A percentile compares a stretch with the other conserved stretches of the same genome.
Evolutionary conservation across 2,888 invertebrate species (phyloP).

Genomic region (Idaea straminata): DNA sequence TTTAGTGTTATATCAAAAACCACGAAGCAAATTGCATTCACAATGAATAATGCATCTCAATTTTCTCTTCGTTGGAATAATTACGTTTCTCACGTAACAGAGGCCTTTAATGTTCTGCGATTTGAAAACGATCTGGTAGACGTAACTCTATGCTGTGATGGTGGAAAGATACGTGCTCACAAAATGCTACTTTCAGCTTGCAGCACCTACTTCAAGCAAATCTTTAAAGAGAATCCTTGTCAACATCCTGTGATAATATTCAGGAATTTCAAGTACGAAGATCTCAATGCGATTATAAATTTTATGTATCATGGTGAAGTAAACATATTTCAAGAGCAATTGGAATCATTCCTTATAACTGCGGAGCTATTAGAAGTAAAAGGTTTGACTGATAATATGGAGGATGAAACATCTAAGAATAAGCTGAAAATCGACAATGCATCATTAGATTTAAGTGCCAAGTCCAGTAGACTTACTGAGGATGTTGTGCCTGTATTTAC

Average conservation of each 20-base stretch:
- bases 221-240: constrained; percentile 88
- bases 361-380: constrained; percentile 88
- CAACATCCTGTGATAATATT: constrained; percentile 91
- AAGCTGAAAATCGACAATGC: constrained; percentile 57
- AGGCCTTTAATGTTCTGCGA: constrained; percentile 87
- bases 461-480: constrained; percentile 54
- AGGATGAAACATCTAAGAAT: constrained; percentile 64
- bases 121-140: constrained; percentile 87
- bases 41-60: constrained; percentile 84
- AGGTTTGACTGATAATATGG: constrained; percentile 83
- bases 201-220: constrained; percentile 88
- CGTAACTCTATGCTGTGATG: constrained; percentile 92
- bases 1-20: not conserved
- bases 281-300: constrained; percentile 87
- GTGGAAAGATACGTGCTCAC: constrained; percentile 90
- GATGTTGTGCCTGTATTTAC: constrained; percentile 51
- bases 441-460: constrained; percentile 70
- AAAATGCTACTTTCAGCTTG: constrained; percentile 92
- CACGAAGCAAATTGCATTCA: constrained; percentile 10
- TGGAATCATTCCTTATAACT: constrained; percentile 88
- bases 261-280: constrained; percentile 88
- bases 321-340: constrained; percentile 88
- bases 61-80: constrained; percentile 94
- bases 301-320: constrained; percentile 93
- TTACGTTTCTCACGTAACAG: constrained; percentile 89